Percentiles rank a stretch among this genome's conserved stretches.
Conservation (phyloP, 2,888 invertebrate species). For the Atrina japonica region DNA sequence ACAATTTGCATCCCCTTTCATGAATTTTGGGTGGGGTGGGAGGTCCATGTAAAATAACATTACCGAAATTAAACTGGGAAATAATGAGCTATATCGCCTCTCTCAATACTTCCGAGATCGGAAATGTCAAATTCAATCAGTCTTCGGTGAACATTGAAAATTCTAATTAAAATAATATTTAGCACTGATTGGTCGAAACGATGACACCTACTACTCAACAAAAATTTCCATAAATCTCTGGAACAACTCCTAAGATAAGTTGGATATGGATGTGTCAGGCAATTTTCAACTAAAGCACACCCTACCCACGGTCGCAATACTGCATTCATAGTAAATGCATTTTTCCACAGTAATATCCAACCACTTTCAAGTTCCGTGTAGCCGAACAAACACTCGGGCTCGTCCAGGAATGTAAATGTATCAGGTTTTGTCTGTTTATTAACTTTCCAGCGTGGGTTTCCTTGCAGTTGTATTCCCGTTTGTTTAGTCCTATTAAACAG, state of each 20-base stretch:
- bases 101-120: no score
- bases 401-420: constrained; percentile 31
- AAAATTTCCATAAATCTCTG: constrained; percentile 15
- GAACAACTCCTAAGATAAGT: constrained; percentile 18
- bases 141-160: constrained; percentile 5
- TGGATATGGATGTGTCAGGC: constrained; percentile 26
- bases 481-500: constrained; percentile 12
- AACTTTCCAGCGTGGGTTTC: constrained; percentile 27
- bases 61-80: no score
- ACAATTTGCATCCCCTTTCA: no score
- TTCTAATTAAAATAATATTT: constrained; percentile 41
- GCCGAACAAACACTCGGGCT: constrained; percentile 24
- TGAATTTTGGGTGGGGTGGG: no score
- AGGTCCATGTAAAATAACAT: no score
- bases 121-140: no score
- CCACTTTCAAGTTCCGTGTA: constrained; percentile 35
- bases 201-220: constrained; percentile 44
- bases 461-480: constrained; percentile 26
- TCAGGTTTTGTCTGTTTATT: constrained; percentile 24
- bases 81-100: no score
- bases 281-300: constrained; percentile 31
- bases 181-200: constrained; percentile 56
- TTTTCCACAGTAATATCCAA: constrained; percentile 24
- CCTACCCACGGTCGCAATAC: constrained; percentile 35
- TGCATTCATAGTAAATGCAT: constrained; percentile 26